Conservation (phyloP, 2,797 vertebrate genomes). For the Anolis apletophallus region DNA sequence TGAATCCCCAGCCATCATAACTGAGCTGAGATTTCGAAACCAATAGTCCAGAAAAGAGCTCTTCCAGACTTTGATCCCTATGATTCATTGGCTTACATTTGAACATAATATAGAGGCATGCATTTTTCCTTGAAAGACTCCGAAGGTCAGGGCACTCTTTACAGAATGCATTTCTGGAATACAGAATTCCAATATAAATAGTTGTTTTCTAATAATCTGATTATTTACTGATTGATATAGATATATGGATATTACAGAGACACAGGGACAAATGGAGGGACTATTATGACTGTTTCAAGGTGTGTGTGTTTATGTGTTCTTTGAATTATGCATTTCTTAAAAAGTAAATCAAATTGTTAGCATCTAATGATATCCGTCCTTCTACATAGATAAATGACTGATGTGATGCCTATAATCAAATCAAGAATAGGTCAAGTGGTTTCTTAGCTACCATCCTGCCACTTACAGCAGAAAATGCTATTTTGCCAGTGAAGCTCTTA, state of each 20-base stretch:
- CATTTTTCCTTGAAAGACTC: not conserved
- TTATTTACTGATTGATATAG: not conserved
- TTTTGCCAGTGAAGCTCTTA: conserved; percentile 54
- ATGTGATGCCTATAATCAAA: conserved; percentile 63
- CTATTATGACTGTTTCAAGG: not conserved
- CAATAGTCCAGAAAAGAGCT: too few species aligned
- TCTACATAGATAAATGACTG: conserved; percentile 31
- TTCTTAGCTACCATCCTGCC: conserved; percentile 54
- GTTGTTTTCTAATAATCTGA: not conserved
- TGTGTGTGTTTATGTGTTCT: not conserved
- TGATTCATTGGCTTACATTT: not conserved
- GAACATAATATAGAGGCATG: not conserved
- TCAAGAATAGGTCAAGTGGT: conserved; percentile 68
- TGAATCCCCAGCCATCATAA: too few species aligned
- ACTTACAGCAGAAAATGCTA: conserved; percentile 69
- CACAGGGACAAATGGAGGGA: not conserved
- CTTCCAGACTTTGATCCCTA: too few species aligned
- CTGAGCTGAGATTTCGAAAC: too few species aligned
- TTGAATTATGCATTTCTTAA: conserved; percentile 46
- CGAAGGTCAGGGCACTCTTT: not conserved
- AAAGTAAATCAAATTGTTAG: conserved; percentile 63
- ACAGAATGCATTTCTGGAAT: not conserved
- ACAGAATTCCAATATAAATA: not conserved
- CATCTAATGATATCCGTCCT: conserved; percentile 33
- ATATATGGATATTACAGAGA: not conserved